Percentiles rank a stretch among this genome's conserved stretches.
Evolutionary conservation across 2,888 invertebrate species (phyloP).

Genomic region (Amphiduros pacificus): DNA sequence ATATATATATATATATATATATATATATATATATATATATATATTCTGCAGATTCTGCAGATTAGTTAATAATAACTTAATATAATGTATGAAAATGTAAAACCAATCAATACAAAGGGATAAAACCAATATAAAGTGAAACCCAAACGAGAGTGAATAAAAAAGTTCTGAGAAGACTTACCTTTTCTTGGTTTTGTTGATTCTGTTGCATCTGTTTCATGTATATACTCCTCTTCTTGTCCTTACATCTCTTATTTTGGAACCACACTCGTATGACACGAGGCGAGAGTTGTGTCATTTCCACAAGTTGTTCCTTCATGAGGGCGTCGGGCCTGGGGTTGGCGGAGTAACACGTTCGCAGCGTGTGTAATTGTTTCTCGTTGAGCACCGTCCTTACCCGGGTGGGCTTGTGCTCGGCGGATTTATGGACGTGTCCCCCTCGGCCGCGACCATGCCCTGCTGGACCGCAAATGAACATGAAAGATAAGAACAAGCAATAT

Average conservation of each 20-base stretch:
- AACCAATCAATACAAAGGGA: too few relatives aligned
- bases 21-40: too few relatives aligned
- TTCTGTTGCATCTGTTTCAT: conserved; percentile 94
- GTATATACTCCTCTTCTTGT: conserved; percentile 78
- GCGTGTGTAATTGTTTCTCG: conserved; percentile 96
- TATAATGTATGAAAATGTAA: too few relatives aligned
- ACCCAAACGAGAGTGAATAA: too few relatives aligned
- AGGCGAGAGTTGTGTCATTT: conserved; percentile 97
- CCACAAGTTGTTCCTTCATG: conserved; percentile 98
- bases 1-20: too few relatives aligned
- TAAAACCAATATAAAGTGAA: too few relatives aligned
- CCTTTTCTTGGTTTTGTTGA: conserved; percentile 69
- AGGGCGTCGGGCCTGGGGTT: conserved; percentile 98
- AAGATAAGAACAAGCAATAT: too few relatives aligned
- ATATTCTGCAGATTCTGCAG: too few relatives aligned
- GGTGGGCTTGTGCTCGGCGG: conserved; percentile 77
- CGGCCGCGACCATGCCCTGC: conserved; percentile 1
- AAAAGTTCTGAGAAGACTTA: too few relatives aligned
- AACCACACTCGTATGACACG: conserved; percentile 99
- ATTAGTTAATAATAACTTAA: too few relatives aligned
- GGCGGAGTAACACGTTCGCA: conserved; percentile 95
- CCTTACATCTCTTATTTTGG: conserved; percentile 67
- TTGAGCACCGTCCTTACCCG: conserved; percentile 97
- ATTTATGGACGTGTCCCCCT: conserved; percentile 6
- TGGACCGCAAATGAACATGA: neutral